A percentile compares a stretch with the other conserved stretches of the same genome.
These are phyloP conservation scores for Leptobrachium ailaonicum DNA, from an alignment of 2,113 vertebrate species.

Conservation along the genomic window DNA sequence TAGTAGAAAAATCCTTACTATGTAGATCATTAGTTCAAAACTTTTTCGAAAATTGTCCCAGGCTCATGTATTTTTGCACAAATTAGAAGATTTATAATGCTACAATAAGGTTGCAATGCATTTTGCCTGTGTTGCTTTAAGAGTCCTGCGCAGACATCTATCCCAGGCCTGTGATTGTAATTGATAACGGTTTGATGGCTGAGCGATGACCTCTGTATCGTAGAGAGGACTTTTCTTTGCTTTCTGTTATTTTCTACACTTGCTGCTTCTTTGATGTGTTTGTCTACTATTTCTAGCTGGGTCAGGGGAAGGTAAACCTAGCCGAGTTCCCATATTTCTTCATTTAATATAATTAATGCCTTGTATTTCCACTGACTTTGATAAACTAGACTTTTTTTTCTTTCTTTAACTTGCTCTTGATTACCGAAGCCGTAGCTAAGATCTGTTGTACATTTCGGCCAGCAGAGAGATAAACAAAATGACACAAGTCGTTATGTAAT, in stretches of 20 bases:
- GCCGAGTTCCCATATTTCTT: conserved; percentile 76
- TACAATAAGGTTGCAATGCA: too few relatives aligned
- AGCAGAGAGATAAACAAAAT: conserved; percentile 52
- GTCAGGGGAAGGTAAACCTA: conserved; percentile 61
- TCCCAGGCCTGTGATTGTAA: conserved; percentile 36
- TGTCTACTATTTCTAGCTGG: conserved; percentile 59
- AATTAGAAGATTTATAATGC: too few relatives aligned
- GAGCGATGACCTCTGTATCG: conserved; percentile 57
- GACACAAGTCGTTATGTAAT: background rate
- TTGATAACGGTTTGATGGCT: conserved; percentile 56
- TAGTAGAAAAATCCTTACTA: too few relatives aligned
- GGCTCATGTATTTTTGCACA: too few relatives aligned
- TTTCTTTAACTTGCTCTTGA: conserved; percentile 46
- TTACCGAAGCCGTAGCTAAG: conserved; percentile 63
- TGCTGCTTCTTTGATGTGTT: conserved; percentile 67
- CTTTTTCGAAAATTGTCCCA: too few relatives aligned
- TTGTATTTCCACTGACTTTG: conserved; percentile 72
- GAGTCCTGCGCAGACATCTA: too few relatives aligned
- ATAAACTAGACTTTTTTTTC: conserved; percentile 61
- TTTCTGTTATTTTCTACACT: conserved; percentile 58
- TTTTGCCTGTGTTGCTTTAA: too few relatives aligned
- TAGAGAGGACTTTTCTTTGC: conserved; percentile 21
- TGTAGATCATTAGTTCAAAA: too few relatives aligned
- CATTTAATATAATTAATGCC: conserved; percentile 83
- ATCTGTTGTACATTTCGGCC: conserved; percentile 68